phyloP scores from a whole-genome alignment of 2,113 vertebrate species.

The Podarcis raffonei region DNA sequence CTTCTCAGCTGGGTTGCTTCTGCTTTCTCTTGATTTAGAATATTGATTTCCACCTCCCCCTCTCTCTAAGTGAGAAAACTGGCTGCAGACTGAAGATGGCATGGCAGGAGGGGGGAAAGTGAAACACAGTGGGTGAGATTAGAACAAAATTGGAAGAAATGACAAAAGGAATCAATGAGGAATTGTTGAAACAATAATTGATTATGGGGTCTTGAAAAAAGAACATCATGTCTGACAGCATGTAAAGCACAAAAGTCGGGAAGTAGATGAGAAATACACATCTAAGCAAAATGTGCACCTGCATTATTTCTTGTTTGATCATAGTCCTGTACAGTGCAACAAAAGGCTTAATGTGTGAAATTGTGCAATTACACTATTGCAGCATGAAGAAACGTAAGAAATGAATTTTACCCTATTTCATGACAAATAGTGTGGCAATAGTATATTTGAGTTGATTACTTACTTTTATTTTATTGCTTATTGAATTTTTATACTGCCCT shows the following conservation, averaged over 20 bases:
- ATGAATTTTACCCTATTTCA: neutral
- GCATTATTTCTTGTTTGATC: accelerated
- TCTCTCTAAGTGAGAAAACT: neutral
- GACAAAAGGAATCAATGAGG: neutral
- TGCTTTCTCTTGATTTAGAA: conserved; percentile 13
- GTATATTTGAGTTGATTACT: neutral
- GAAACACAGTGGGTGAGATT: neutral
- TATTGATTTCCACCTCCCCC: neutral
- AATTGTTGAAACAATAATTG: neutral
- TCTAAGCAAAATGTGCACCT: neutral
- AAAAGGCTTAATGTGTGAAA: neutral
- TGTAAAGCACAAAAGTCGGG: accelerated
- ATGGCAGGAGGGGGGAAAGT: neutral
- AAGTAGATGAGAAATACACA: neutral
- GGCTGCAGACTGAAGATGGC: neutral
- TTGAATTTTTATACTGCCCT: too few species aligned
- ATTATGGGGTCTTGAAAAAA: accelerated
- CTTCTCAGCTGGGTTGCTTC: neutral
- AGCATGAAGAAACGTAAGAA: neutral
- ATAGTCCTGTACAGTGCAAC: neutral
- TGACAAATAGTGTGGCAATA: neutral
- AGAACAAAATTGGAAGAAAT: neutral
- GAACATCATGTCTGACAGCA: neutral
- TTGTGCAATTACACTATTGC: neutral
- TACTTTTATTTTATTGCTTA: too few species aligned